phyloP scores from a whole-genome alignment of 1,140 invertebrate genomes.

The Ylistrum balloti region DNA sequence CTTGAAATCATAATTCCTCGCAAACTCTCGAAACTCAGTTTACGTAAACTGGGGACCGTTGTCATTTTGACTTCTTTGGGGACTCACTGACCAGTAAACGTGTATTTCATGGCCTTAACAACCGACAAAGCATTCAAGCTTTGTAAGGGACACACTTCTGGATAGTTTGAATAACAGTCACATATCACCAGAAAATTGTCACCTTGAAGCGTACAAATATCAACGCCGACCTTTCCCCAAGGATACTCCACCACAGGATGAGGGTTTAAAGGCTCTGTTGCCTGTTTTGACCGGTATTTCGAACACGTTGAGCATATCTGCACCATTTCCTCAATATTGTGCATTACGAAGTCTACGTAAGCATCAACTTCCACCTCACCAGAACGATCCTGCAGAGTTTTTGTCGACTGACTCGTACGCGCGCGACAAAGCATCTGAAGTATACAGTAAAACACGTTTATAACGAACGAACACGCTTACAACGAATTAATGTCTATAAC shows the following conservation, averaged over 20 bases:
- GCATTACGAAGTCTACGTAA: neutral
- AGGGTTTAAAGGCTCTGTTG: conserved; percentile 45
- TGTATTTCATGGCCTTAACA: neutral
- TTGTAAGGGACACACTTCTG: neutral
- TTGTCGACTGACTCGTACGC: neutral
- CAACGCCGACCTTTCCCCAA: conserved; percentile 57
- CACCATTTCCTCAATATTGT: neutral
- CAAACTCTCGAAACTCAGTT: neutral
- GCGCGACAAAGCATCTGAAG: neutral
- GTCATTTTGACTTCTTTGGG: neutral
- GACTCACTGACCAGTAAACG: conserved; percentile 42
- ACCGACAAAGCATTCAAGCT: neutral
- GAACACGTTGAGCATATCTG: conserved; percentile 44
- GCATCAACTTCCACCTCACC: neutral
- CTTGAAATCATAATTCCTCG: neutral
- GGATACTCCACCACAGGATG: conserved; percentile 27
- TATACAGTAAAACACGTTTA: too few species aligned
- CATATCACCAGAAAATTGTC: too few species aligned
- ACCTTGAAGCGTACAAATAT: conserved; percentile 44
- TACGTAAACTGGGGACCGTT: neutral
- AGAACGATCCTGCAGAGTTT: neutral
- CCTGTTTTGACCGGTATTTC: conserved; percentile 8
- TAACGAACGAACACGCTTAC: too few species aligned
- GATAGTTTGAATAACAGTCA: neutral
- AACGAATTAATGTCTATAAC: too few species aligned